Evolutionary conservation across 2,113 vertebrate species (phyloP).

Genomic region (Lonchura striata): DNA sequence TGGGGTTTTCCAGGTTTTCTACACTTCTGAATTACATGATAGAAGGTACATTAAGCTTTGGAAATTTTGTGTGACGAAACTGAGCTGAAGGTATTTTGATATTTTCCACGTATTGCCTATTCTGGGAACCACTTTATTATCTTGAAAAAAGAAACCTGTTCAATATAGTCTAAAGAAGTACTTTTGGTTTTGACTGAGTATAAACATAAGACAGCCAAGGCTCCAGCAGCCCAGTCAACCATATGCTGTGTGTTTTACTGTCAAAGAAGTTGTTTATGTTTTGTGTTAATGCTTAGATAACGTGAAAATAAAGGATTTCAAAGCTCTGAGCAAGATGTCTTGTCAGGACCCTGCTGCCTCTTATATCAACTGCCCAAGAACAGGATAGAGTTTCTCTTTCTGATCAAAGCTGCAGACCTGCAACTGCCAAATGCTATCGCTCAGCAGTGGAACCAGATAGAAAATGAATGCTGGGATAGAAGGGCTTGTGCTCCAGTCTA

Average conservation of each 20-base stretch:
- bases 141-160: neutral
- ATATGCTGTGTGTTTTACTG: neutral
- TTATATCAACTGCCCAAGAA: neutral
- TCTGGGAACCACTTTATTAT: neutral
- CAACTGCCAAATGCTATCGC: neutral
- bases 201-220: neutral
- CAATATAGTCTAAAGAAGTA: neutral
- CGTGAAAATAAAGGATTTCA: neutral
- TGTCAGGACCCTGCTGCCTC: neutral
- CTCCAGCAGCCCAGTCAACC: neutral
- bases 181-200: neutral
- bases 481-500: neutral
- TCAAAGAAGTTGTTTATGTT: neutral
- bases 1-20: slow-evolving; percentile 4
- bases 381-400: neutral
- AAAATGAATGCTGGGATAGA: neutral
- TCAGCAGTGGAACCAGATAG: neutral
- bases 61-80: slow-evolving; percentile 9
- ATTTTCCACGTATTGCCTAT: neutral
- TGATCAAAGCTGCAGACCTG: neutral
- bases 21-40: neutral
- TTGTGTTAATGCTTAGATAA: neutral
- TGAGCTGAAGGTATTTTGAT: neutral
- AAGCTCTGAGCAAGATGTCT: neutral
- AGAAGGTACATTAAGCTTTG: neutral